Evolutionary conservation across 2,113 vertebrate species (phyloP), one percentile per base, ranked within the genome.

Genomic region (Rhinoderma darwinii): DNA sequence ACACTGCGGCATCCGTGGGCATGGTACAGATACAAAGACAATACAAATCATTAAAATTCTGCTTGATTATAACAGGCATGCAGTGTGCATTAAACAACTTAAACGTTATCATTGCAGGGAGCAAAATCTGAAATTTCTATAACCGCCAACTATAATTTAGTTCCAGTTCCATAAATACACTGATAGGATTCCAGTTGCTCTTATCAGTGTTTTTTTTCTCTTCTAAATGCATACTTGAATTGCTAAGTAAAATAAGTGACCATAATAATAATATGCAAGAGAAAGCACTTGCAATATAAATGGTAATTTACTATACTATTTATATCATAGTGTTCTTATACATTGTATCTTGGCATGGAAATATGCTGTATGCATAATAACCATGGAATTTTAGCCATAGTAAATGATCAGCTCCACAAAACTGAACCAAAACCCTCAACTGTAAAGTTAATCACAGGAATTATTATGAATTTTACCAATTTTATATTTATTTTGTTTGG

Each of bases 11-110:
- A 73, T 74, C 63, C 59, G 39, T 83, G 41, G 41, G 82, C 68
- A 74, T 41, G 22, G 39, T 18, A 84, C 47, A 73, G 82, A 73
- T 73, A 73, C 47, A 73, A 73, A 72, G 82, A 74, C 82, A 56
- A 84, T 73, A 54, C 41, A 73, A 50, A 73, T 73, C 47, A 73
- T 73, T 84, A 84, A 72, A 84, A 84, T 74, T 84, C 82, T n/a
- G 18, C 68, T 73, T 84, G 47, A 84, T 84, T 56, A 84, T 20
- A 72, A 84, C 22, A 51, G 20, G 22, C 32, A 35, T 35, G 63
- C 82, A 25, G 68, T 39, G 47, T 84, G 80, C 39, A 47, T 66
- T 47, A 43, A 68, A 27, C 56, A 82, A 63, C 41, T 54, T 74
- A 84, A 73, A 73, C 32, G 35, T 73, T 73, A 70, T 68, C 81